Conservation (phyloP, 2,888 invertebrate genomes). For the Sthenelais limicola region DNA sequence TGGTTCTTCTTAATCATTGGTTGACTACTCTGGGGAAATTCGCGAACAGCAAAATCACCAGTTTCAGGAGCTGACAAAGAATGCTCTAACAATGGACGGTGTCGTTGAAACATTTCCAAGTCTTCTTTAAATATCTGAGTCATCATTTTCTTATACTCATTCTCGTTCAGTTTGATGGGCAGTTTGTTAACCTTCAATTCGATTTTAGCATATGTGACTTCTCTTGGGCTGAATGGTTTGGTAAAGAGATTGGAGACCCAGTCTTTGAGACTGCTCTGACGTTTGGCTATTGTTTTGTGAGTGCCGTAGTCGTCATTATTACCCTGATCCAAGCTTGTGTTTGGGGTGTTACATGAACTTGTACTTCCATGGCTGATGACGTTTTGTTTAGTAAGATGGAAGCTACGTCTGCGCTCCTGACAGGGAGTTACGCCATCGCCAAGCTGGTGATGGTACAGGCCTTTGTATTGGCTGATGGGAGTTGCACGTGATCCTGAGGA, state of each 20-base stretch:
- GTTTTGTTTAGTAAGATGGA: too few relatives aligned
- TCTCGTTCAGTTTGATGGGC: conserved; percentile 28
- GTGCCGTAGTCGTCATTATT: background rate
- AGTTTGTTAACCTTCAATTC: background rate
- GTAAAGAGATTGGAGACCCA: conserved; percentile 8
- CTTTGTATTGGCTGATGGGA: conserved; percentile 6
- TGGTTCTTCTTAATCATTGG: background rate
- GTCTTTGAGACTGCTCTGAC: background rate
- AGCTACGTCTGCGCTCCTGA: conserved; percentile 6
- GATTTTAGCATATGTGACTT: background rate
- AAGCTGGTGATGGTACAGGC: conserved; percentile 17
- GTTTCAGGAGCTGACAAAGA: conserved; percentile 30
- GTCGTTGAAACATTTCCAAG: conserved; percentile 18
- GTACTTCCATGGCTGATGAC: conserved; percentile 14
- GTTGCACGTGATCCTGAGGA: background rate
- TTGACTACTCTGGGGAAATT: conserved; percentile 49
- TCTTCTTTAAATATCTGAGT: conserved; percentile 45
- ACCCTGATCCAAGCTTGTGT: background rate
- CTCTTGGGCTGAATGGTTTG: background rate
- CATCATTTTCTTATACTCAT: conserved; percentile 42
- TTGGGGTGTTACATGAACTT: conserved; percentile 6
- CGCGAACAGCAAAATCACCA: conserved; percentile 47
- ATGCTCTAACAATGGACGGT: conserved; percentile 38
- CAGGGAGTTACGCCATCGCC: background rate
- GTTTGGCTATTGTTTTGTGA: background rate